These are phyloP conservation scores for Crossoptilon crossoptilon DNA, from an alignment of 2,797 vertebrate species.

Conservation along the genomic window DNA sequence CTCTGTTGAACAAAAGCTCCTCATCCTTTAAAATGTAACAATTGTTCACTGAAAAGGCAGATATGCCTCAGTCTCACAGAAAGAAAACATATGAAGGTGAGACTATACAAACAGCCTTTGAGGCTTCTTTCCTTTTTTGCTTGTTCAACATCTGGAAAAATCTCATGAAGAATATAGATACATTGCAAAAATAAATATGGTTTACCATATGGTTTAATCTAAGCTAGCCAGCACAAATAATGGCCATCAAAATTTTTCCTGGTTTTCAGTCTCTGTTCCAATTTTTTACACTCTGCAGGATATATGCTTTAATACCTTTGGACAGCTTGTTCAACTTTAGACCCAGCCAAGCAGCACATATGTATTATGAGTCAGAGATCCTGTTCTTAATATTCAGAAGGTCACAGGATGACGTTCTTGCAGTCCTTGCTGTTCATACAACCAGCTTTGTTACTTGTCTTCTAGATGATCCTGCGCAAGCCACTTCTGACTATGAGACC, in stretches of 20 bases:
- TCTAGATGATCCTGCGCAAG: conserved; percentile 87
- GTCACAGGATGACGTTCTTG: not conserved
- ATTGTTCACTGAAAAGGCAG: not conserved
- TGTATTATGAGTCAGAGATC: conserved; percentile 38
- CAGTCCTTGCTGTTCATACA: not conserved
- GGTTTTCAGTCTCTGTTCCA: not conserved
- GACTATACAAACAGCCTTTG: not conserved
- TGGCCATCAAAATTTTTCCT: not conserved
- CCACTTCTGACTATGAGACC: conserved; percentile 96
- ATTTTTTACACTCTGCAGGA: conserved; percentile 17
- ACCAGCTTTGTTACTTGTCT: conserved; percentile 36
- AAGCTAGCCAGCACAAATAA: not conserved
- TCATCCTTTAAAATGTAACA: not conserved
- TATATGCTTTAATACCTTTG: not conserved
- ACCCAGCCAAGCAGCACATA: conserved; percentile 9
- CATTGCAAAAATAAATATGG: not conserved
- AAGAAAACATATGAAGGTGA: not conserved
- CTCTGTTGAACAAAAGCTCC: not conserved
- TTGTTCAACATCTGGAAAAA: not conserved
- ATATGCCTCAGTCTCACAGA: not conserved
- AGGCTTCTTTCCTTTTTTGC: not conserved
- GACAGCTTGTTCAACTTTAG: not conserved
- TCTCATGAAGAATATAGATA: not conserved
- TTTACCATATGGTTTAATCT: not conserved
- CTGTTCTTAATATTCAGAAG: not conserved